phyloP scores from a whole-genome alignment of 2,113 vertebrate species.

The Eudyptes chrysolophus region DNA sequence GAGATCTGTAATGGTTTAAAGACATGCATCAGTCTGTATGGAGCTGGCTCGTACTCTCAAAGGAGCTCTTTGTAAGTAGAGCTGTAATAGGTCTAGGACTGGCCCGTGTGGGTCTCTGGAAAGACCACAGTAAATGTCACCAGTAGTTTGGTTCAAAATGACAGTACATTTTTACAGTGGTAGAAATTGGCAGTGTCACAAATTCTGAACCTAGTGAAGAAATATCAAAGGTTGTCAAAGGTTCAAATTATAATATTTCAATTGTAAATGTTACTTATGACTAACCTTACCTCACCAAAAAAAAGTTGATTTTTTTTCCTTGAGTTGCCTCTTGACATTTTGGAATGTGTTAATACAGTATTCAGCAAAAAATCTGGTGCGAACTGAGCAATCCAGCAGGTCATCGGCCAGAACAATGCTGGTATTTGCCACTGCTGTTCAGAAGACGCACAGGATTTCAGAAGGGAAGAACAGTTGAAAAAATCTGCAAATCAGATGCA shows the following conservation, averaged over 20 bases:
- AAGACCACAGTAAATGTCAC: constrained; percentile 16
- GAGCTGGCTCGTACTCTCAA: background rate
- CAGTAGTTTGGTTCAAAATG: background rate
- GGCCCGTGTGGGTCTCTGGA: background rate
- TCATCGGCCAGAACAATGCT: background rate
- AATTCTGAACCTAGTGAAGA: background rate
- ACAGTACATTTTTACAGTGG: background rate
- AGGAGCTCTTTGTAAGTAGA: constrained; percentile 9
- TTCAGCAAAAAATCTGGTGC: background rate
- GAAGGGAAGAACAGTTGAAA: background rate
- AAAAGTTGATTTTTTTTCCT: background rate
- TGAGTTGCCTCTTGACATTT: background rate
- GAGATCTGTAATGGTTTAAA: background rate
- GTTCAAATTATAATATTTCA: background rate
- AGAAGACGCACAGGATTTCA: background rate
- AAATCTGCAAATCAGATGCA: background rate
- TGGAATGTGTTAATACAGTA: background rate
- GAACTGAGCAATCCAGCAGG: background rate
- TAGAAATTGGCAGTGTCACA: background rate
- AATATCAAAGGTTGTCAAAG: constrained; percentile 17
- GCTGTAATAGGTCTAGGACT: background rate
- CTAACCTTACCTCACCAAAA: background rate
- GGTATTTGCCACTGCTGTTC: background rate
- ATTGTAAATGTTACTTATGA: background rate
- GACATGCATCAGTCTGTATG: fast-evolving